phyloP scores from a whole-genome alignment of 2,797 vertebrate species.

The Odontamblyopus lacepedii region DNA sequence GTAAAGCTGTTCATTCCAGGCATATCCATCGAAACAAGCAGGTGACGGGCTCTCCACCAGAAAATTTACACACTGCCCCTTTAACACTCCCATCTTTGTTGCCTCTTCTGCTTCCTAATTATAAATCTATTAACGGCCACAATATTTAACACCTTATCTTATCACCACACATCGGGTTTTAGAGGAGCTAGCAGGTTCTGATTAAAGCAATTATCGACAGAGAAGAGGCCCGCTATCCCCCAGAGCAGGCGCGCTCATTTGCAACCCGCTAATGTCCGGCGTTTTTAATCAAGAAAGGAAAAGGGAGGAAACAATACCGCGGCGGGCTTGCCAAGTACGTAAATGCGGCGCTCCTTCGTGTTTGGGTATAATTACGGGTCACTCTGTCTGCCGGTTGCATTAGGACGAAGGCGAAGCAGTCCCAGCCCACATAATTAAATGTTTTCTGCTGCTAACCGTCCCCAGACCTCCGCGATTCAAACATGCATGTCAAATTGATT shows the following conservation, averaged over 20 bases:
- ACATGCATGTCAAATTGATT: conserved; percentile 75
- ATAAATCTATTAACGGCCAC: neutral
- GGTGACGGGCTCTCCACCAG: too few species aligned
- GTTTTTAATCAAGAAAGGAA: conserved; percentile 71
- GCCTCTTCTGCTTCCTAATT: neutral
- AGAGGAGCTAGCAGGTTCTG: conserved; percentile 12
- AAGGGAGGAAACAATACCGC: conserved; percentile 29
- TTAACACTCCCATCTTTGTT: neutral
- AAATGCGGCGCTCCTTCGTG: conserved; percentile 55
- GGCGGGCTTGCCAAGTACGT: conserved; percentile 43
- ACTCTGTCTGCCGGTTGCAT: conserved; percentile 71
- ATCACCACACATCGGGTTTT: conserved; percentile 19
- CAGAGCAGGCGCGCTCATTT: conserved; percentile 42
- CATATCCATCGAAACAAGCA: too few species aligned
- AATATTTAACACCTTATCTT: neutral
- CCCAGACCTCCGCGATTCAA: conserved; percentile 70
- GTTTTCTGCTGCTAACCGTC: conserved; percentile 66
- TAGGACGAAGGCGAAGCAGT: conserved; percentile 60
- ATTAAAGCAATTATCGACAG: conserved; percentile 44
- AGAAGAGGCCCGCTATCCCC: conserved; percentile 37
- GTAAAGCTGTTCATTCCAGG: too few species aligned
- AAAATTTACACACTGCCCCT: neutral
- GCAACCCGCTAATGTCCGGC: conserved; percentile 58
- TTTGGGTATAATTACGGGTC: conserved; percentile 79
- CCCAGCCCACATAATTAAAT: conserved; percentile 75